These are phyloP conservation scores for Ctenopoma kingsleyae DNA, from an alignment of 2,797 vertebrate genomes.

Conservation along the genomic window DNA sequence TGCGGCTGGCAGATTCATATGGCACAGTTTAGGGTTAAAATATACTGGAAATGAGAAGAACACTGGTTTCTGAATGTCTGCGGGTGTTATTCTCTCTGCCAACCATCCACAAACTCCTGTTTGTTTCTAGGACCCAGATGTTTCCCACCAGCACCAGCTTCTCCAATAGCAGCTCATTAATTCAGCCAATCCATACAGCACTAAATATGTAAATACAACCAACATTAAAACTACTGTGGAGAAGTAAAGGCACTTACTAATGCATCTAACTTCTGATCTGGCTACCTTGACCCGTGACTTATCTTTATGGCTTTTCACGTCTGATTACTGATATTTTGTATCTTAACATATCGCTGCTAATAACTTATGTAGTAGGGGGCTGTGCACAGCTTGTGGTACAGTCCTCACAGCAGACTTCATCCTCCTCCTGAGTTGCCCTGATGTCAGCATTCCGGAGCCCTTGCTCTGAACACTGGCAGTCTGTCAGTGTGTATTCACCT, in stretches of 20 bases:
- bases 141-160: slow-evolving; percentile 4
- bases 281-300: slow-evolving; percentile 6
- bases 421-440: slow-evolving; percentile 32
- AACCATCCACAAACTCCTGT: slow-evolving; percentile 2
- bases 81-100: background rate
- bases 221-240: slow-evolving; percentile 1
- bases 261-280: background rate
- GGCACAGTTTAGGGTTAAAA: slow-evolving; percentile 6
- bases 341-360: slow-evolving; percentile 11
- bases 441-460: slow-evolving; percentile 50
- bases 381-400: slow-evolving; percentile 31
- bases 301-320: background rate
- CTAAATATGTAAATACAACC: slow-evolving; percentile 1
- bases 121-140: slow-evolving; percentile 17
- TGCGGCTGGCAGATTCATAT: slow-evolving; percentile 8
- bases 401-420: slow-evolving; percentile 2
- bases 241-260: background rate
- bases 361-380: slow-evolving; percentile 18
- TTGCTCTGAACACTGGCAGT: slow-evolving; percentile 45
- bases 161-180: background rate
- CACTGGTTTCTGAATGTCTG: slow-evolving; percentile 16
- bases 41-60: slow-evolving; percentile 2
- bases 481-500: slow-evolving; percentile 35
- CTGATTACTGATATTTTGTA: background rate
- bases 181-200: background rate